Conservation (phyloP, 1,140 invertebrate species). For the Idris sp. region DNA sequence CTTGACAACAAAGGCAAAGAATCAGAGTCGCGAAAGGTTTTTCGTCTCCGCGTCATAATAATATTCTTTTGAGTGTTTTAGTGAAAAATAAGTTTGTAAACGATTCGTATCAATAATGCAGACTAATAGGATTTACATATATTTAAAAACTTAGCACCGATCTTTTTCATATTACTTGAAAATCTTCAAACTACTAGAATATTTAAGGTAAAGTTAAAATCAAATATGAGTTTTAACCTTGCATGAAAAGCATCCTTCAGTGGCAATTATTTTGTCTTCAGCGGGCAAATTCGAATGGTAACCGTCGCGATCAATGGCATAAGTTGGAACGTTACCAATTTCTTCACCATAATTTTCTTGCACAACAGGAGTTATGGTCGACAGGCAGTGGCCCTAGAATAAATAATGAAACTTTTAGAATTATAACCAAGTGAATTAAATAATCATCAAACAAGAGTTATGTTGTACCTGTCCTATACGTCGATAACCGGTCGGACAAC, state of each 20-base stretch:
- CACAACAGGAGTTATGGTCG: slow-evolving; percentile 83
- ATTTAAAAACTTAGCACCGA: too few relatives aligned
- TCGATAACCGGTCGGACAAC: slow-evolving; percentile 89
- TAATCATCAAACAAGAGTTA: slow-evolving; percentile 10
- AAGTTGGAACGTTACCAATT: slow-evolving; percentile 84
- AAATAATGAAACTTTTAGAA: slow-evolving; percentile 25
- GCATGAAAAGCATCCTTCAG: slow-evolving; percentile 94
- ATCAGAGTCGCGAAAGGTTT: too few relatives aligned
- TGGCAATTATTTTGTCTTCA: slow-evolving; percentile 87
- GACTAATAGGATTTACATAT: too few relatives aligned
- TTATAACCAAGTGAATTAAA: not conserved
- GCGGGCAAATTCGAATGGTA: slow-evolving; percentile 76
- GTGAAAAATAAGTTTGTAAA: too few relatives aligned
- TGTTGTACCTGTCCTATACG: slow-evolving; percentile 81
- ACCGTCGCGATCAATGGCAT: slow-evolving; percentile 80
- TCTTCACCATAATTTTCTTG: slow-evolving; percentile 80
- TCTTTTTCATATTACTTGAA: too few relatives aligned
- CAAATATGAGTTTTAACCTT: too few relatives aligned
- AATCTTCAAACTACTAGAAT: too few relatives aligned
- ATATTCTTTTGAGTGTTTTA: too few relatives aligned
- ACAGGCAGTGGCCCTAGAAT: slow-evolving; percentile 87
- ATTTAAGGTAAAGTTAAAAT: too few relatives aligned
- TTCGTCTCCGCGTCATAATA: too few relatives aligned
- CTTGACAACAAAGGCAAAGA: too few relatives aligned
- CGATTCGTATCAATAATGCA: too few relatives aligned